These are phyloP conservation scores for Nettapus auritus DNA, from an alignment of 2,113 vertebrate species.

Conservation along the genomic window DNA sequence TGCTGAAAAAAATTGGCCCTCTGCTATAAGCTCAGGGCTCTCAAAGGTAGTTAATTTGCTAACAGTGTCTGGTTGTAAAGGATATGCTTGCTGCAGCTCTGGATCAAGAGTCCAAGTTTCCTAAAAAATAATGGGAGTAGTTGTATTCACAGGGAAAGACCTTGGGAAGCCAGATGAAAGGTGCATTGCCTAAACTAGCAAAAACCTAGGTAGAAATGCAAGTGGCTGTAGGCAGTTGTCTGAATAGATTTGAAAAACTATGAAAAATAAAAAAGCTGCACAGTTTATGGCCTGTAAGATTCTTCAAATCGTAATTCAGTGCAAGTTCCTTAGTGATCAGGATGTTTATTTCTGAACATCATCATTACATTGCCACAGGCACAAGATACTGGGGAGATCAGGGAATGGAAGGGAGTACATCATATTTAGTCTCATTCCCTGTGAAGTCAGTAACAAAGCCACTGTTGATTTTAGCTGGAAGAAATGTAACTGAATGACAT, in stretches of 20 bases:
- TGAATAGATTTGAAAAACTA: not conserved
- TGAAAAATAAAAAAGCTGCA: not conserved
- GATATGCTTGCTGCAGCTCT: not conserved
- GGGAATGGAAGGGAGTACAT: not conserved
- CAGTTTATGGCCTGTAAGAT: not conserved
- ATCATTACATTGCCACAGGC: not conserved
- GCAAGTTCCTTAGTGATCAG: not conserved
- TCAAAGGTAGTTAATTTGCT: not conserved
- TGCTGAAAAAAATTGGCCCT: not conserved
- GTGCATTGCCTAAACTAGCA: not conserved
- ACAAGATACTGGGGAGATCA: not conserved
- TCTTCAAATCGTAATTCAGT: not conserved
- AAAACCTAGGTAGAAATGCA: not conserved
- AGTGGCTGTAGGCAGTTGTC: not conserved
- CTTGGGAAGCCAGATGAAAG: not conserved
- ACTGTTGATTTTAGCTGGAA: not conserved
- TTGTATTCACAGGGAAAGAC: not conserved
- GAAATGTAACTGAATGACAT: not conserved
- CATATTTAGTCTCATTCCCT: not conserved
- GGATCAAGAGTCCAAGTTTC: not conserved
- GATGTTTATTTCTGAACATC: not conserved
- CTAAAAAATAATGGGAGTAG: not conserved
- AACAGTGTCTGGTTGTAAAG: not conserved
- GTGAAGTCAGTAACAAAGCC: not conserved
- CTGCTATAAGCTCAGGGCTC: not conserved